phyloP scores from a whole-genome alignment of 2,113 vertebrate species.

The Leiothrix lutea region DNA sequence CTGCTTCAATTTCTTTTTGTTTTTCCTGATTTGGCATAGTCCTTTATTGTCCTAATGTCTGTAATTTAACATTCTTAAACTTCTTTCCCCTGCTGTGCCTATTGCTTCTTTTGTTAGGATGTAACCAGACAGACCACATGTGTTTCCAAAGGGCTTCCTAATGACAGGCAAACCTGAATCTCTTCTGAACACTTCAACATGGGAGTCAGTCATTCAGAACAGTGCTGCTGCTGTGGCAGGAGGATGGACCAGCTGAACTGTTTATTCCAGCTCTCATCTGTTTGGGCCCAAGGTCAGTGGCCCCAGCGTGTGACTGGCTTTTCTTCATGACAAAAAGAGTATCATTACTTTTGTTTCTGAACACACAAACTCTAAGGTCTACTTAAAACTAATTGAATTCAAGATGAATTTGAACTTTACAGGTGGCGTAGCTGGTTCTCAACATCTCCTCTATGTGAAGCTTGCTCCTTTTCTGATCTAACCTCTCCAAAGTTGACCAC shows the following conservation, averaged over 20 bases:
- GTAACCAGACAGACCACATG: neutral
- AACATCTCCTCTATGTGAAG: neutral
- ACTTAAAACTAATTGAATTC: neutral
- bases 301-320: fast-evolving
- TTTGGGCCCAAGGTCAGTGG: neutral
- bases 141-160: neutral
- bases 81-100: neutral
- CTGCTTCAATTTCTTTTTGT: neutral
- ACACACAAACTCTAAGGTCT: neutral
- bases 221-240: neutral
- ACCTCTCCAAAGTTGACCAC: neutral
- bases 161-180: neutral
- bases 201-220: neutral
- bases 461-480: neutral
- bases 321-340: neutral
- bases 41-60: neutral
- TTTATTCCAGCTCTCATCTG: neutral
- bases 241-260: neutral
- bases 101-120: neutral
- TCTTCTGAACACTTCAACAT: neutral
- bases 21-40: neutral
- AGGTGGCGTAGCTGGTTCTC: neutral
- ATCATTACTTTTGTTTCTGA: neutral
- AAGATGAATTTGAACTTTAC: neutral
- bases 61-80: neutral